These are phyloP conservation scores for Crotalus adamanteus DNA, from an alignment of 2,797 vertebrate genomes.

Conservation along the genomic window DNA sequence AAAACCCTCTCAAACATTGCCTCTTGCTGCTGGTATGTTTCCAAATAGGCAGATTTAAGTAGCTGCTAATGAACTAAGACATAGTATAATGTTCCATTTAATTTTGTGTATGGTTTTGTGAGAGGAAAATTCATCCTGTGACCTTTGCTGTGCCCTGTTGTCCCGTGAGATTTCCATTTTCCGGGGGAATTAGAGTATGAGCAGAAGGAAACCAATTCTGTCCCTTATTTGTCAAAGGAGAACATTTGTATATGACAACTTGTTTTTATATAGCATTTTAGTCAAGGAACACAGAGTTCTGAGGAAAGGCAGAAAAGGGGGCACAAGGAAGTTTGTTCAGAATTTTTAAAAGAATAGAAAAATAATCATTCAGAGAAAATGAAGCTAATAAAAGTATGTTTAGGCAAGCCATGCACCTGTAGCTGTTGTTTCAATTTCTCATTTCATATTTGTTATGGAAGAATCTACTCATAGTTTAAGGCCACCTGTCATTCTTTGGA, in stretches of 20 bases:
- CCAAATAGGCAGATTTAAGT: constrained; percentile 2
- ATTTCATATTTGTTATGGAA: neutral
- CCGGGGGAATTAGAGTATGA: constrained; percentile 9
- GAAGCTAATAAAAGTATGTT: constrained; percentile 3
- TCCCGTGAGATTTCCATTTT: constrained; percentile 39
- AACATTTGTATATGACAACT: neutral
- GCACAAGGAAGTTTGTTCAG: neutral
- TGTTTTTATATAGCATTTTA: constrained; percentile 19
- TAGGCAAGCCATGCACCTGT: neutral
- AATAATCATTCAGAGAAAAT: neutral
- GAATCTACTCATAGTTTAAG: neutral
- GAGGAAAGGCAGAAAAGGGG: neutral
- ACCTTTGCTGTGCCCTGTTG: neutral
- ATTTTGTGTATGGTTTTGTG: constrained; percentile 34
- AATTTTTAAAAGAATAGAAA: neutral
- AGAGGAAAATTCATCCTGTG: constrained; percentile 39
- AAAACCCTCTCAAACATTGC: neutral
- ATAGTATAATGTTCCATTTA: constrained; percentile 42
- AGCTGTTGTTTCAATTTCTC: neutral
- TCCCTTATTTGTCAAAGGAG: constrained; percentile 34
- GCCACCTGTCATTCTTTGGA: neutral
- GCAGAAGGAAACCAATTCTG: neutral
- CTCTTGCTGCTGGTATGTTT: neutral
- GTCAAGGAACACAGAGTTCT: constrained; percentile 26
- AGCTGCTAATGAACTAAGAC: constrained; percentile 31